These are phyloP conservation scores for Cylloceria caligata DNA, from an alignment of 2,888 invertebrate species.

Conservation along the genomic window DNA sequence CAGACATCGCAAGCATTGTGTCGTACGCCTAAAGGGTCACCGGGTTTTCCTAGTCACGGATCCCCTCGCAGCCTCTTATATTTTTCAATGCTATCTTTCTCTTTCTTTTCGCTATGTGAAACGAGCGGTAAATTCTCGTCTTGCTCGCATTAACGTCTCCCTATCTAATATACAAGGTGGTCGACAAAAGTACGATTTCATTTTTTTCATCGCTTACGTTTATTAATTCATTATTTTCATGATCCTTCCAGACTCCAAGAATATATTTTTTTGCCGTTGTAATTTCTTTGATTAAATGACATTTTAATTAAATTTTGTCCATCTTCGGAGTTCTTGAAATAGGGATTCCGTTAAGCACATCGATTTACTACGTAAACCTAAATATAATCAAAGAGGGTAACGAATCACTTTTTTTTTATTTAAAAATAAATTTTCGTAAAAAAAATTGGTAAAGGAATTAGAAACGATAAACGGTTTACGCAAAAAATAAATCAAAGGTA, in stretches of 20 bases:
- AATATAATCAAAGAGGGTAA: too few species aligned
- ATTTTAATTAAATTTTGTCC: too few species aligned
- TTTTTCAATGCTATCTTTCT: slow-evolving; percentile 17
- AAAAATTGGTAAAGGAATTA: not conserved
- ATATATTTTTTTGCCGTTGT: too few species aligned
- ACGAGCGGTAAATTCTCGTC: slow-evolving; percentile 56
- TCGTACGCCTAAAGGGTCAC: slow-evolving; percentile 63
- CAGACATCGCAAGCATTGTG: slow-evolving; percentile 52
- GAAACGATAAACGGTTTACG: not conserved
- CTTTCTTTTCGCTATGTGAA: slow-evolving; percentile 31
- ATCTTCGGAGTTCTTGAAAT: too few species aligned
- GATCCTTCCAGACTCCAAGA: too few species aligned
- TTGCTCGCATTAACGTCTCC: slow-evolving; percentile 35
- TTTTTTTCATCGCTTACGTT: not conserved
- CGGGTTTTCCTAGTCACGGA: slow-evolving; percentile 65
- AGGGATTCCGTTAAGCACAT: too few species aligned
- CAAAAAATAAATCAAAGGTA: not conserved
- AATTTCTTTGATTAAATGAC: too few species aligned
- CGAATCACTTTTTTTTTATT: too few species aligned
- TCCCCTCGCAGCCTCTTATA: slow-evolving; percentile 37
- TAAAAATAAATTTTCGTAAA: too few species aligned
- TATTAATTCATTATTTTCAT: not conserved
- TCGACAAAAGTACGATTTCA: slow-evolving; percentile 12
- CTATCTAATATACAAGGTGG: slow-evolving; percentile 28
- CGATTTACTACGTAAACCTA: too few species aligned